These are phyloP conservation scores for Actenoides lindsayi DNA, from an alignment of 2,113 vertebrate species.

Conservation along the genomic window DNA sequence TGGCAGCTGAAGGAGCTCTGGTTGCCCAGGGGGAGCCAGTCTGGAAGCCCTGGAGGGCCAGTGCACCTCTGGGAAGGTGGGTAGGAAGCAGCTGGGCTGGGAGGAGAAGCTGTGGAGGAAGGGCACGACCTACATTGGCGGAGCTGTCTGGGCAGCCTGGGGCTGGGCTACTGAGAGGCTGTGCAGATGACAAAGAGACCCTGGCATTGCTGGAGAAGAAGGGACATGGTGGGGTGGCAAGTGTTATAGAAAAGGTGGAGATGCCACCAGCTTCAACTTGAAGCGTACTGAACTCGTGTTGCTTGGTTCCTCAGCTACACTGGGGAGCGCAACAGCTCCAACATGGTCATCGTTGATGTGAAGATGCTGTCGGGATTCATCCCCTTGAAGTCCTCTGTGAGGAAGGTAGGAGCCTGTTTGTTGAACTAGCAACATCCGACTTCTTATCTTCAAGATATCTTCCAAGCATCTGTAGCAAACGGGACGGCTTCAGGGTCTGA, in stretches of 20 bases:
- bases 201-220: background rate
- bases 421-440: background rate
- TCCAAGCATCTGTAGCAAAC: too few relatives aligned
- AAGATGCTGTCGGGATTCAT: conserved; percentile 72
- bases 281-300: background rate
- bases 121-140: background rate
- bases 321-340: conserved; percentile 56
- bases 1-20: background rate
- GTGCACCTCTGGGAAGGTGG: background rate
- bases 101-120: background rate
- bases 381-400: conserved; percentile 46
- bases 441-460: background rate
- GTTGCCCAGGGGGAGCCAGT: background rate
- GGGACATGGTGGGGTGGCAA: background rate
- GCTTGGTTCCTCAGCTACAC: conserved; percentile 49
- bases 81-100: background rate
- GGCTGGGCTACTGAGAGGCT: background rate
- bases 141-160: background rate
- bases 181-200: rapidly evolving
- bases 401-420: background rate
- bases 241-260: background rate
- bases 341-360: conserved; percentile 68
- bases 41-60: background rate
- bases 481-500: background rate
- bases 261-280: background rate